Evolutionary conservation across 2,888 invertebrate species (phyloP), one percentile per base, ranked within the genome.

Genomic region (Ommatoiulus sabulosus): DNA sequence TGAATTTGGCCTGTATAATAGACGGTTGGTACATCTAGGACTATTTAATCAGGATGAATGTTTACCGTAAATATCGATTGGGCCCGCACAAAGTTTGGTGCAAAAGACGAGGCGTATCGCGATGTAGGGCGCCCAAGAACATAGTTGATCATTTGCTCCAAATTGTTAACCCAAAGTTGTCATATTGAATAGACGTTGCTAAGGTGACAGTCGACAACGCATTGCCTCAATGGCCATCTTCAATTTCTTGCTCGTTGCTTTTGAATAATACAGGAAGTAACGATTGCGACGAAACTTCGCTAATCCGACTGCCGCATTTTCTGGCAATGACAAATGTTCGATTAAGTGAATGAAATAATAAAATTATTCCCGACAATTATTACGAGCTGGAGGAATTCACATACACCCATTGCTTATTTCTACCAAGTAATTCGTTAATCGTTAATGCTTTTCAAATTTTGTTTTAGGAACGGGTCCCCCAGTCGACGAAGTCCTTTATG

Each of bases 401-500:
- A 35, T 35, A 35, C 35, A 35, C 35, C 2, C 2, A 46, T 46
- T 46, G 46, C 7, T 46, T 10, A 10, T 46, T 46, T 52, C 52
- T 15, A 17, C 15, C 0, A 15, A 6, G 52, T 10, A 15, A 52
- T 24, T 72, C 44, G 86, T 3, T 86, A 17, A 44, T 20, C 44
- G 43, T n/a, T 86, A 20, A 17, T 48, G 15, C 43, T 10, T 10
- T 48, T 86, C 12, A 15, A n/a, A 7, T 4, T 86, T 86, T 44
- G 7, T 44, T 48, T 48, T 24, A 87, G 87, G 87, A 6, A 87
- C 87, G 4, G 97, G 93, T 7, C 98, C 98, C 0, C 98, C 98
- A 10, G 97, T 97, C 92, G 99, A 99, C 93, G 94, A 97, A 86
- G 98, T 98, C 0, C 94, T 97, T 17, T 95, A 96, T 87, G 95